A percentile compares a stretch with the other conserved stretches of the same genome.
Evolutionary conservation across 1,140 invertebrate genomes (phyloP).

Genomic region (Ladona fulva): DNA sequence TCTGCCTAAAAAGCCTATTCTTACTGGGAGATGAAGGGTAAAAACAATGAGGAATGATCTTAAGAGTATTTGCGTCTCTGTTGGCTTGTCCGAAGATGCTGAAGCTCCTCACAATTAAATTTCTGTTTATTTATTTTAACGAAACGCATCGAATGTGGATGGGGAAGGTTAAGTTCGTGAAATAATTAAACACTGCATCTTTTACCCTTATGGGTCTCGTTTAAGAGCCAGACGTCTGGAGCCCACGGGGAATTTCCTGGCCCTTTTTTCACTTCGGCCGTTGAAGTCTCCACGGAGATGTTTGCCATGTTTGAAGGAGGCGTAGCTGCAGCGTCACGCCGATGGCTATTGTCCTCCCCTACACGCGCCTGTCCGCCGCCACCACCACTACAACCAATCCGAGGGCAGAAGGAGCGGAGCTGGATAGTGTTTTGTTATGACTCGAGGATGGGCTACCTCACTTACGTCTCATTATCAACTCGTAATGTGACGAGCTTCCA

Average conservation of each 20-base stretch:
- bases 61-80: too few relatives aligned
- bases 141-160: too few relatives aligned
- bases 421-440: not conserved
- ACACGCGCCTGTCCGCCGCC: not conserved
- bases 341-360: not conserved
- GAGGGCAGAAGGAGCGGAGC: not conserved
- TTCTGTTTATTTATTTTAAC: too few relatives aligned
- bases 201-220: too few relatives aligned
- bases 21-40: too few relatives aligned
- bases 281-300: not conserved
- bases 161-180: too few relatives aligned
- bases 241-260: not conserved
- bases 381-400: not conserved
- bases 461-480: constrained; percentile 3
- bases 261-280: not conserved
- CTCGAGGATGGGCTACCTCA: constrained; percentile 6
- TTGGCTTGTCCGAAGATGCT: too few relatives aligned
- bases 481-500: not conserved
- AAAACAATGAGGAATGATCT: too few relatives aligned
- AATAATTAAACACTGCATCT: too few relatives aligned
- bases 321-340: not conserved
- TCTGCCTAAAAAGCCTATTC: too few relatives aligned
- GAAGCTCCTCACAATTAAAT: too few relatives aligned
- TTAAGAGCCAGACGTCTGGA: not conserved
- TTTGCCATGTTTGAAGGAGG: constrained; percentile 4